Evolutionary conservation across 2,888 invertebrate genomes (phyloP), one percentile per base, ranked within the genome.

Genomic region (Clunio marinus): DNA sequence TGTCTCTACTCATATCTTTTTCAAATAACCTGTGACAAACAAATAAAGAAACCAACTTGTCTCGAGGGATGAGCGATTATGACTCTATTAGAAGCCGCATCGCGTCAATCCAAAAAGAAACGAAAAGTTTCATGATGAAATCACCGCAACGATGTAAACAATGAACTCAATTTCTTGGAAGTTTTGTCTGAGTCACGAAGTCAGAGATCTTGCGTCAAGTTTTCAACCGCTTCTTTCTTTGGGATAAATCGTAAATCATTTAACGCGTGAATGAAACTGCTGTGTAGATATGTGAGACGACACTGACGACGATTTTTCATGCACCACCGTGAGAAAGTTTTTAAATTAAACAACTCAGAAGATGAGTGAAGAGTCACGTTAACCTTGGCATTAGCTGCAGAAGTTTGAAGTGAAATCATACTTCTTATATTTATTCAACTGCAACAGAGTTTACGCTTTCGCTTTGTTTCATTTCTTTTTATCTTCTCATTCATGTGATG

Each of bases 21-120:
- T n/a, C 51, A 22, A 51, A 5, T 22, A 8, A 13, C 35, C 35
- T 13, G 13, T 8, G 35, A 32, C 35, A 13, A 5, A 32, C 35
- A 13, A 32, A 32, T 32, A 32, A 13, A 32, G n/a, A 17, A 22
- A n/a, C 20, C 17, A 51, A 51, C 17, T 22, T 22, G 51, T 51
- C 51, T 51, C 51, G 22, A 51, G 17, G 51, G n/a, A 51, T 51
- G 17, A n/a, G n/a, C n/a, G n/a, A 27, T 57, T 57, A 57, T 57
- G 25, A 20, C 57, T 57, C 25, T 27, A 57, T 57, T 57, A 57
- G 22, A 51, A 22, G 17, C 51, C 51, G 2, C 5, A 13, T 51
- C 51, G 51, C 51, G 51, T 17, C 20, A 22, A 22, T 8, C 51
- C 51, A 22, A 7, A 17, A 32, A 32, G 10, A 32, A 51, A 17